Evolutionary conservation across 1,140 invertebrate species (phyloP).

Genomic region (Tribolium castaneum): DNA sequence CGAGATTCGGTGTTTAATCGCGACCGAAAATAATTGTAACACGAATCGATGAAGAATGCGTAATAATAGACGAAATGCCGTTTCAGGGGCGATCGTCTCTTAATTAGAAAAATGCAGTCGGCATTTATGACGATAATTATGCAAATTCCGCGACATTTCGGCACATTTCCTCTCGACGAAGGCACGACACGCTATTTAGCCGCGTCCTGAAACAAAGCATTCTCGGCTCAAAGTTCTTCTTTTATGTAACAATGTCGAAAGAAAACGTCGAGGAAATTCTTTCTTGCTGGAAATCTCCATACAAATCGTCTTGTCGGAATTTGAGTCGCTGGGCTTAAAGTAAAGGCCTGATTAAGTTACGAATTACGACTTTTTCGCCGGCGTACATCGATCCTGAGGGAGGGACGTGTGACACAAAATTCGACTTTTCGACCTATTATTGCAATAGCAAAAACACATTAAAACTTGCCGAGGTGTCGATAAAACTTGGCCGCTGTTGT

Average conservation of each 20-base stretch:
- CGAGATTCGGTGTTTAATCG: neutral
- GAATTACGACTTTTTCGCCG: constrained; percentile 32
- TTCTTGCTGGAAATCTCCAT: constrained; percentile 48
- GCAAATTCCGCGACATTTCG: constrained; percentile 33
- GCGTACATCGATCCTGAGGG: neutral
- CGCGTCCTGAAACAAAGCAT: constrained; percentile 40
- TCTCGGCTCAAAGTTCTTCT: constrained; percentile 35
- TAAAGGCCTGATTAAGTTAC: constrained; percentile 41
- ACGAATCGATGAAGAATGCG: constrained; percentile 13
- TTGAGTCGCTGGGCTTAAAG: constrained; percentile 40
- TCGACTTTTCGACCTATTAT: neutral
- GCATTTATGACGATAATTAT: constrained; percentile 40
- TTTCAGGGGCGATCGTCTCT: neutral
- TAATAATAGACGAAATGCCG: constrained; percentile 13
- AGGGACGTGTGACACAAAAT: neutral
- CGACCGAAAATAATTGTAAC: neutral
- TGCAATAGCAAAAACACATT: neutral
- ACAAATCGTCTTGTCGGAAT: constrained; percentile 53
- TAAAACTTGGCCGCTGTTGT: neutral
- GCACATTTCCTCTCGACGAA: constrained; percentile 20
- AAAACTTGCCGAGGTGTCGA: neutral
- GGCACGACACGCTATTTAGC: constrained; percentile 37
- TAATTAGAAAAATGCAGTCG: constrained; percentile 32
- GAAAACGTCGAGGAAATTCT: constrained; percentile 45
- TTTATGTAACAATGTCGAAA: constrained; percentile 43